A percentile compares a stretch with the other conserved stretches of the same genome.
Conservation (phyloP, 2,888 invertebrate genomes). For the Bhutanitis thaidina region DNA sequence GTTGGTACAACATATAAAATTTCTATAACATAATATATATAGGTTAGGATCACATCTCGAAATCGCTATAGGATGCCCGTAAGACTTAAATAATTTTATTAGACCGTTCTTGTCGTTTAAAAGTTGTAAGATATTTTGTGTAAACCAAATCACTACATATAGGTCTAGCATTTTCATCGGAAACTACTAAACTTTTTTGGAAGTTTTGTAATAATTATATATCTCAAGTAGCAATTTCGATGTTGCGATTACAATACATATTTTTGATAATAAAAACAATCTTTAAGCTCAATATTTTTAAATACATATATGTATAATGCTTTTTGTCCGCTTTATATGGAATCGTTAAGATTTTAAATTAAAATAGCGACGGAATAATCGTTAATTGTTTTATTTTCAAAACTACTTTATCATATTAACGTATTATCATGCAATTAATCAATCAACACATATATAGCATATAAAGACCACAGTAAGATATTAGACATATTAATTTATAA, state of each 20-base stretch:
- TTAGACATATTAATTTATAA: no score
- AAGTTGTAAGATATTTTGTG: neutral
- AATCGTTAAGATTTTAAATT: constrained; percentile 13
- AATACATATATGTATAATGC: neutral
- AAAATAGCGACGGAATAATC: neutral
- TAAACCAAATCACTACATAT: neutral
- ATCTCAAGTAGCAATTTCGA: constrained; percentile 9
- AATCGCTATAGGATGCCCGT: neutral
- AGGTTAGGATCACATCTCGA: constrained; percentile 1
- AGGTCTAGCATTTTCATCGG: no score
- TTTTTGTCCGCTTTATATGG: neutral
- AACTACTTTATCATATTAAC: no score
- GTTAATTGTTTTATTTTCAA: constrained; percentile 1
- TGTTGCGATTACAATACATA: constrained; percentile 9
- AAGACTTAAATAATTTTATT: constrained; percentile 18
- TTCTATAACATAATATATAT: constrained; percentile 36
- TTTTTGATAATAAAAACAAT: constrained; percentile 24
- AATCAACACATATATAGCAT: no score
- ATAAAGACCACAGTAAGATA: no score
- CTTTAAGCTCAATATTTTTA: constrained; percentile 39
- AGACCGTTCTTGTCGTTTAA: constrained; percentile 12
- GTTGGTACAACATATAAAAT: constrained; percentile 38
- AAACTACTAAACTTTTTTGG: neutral
- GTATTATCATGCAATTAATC: no score
- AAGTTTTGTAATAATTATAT: neutral